phyloP scores from a whole-genome alignment of 2,113 vertebrate species.

The Sus scrofa region T2T-Sscrofa CM000820.6:135433001-135433500 shows the following conservation, averaged over 20 bases:
- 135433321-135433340: not conserved
- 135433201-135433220: not conserved
- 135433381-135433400: not conserved
- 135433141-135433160: not conserved
- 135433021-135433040: not conserved
- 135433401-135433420: not conserved
- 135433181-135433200: not conserved
- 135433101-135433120: not conserved
- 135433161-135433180: not conserved
- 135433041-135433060: not conserved
- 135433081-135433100: not conserved
- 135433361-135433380: not conserved
- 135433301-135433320: not conserved
- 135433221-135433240: not conserved
- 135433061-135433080: not conserved
- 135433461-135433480: not conserved
- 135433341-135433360: not conserved
- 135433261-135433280: not conserved
- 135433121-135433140: not conserved
- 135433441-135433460: not conserved
- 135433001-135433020: not conserved
- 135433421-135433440: not conserved
- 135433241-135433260: not conserved
- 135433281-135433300: not conserved
- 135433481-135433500: not conserved